Evolutionary conservation across 2,888 invertebrate species (phyloP), one percentile per base, ranked within the genome.

Genomic region (Pocota personata): DNA sequence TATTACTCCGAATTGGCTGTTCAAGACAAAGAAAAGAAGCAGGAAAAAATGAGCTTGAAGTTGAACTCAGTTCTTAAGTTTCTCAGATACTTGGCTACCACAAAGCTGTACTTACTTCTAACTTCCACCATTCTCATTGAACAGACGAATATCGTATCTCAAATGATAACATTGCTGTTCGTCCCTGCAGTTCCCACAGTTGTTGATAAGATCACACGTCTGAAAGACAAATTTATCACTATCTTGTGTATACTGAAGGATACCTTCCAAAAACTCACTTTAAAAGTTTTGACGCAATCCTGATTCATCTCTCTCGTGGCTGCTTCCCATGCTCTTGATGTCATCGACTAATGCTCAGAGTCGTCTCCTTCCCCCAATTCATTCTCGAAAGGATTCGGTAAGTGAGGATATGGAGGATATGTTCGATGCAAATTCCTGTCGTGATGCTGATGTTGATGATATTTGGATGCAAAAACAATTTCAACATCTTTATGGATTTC

Each of bases 141-240:
- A 93, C 60, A 96, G 91, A 7, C 94, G 93, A 48, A 96, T 93
- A 32, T 92, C 93, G 87, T 95, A 95, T 50, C 94, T 95, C 52
- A 95, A 92, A 88, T 94, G 93, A 27, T 93, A 91, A 88, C 96
- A 96, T 7, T 93, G 91, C 32, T 90, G 93, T 89, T 96, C 96
- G 88, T 96, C 96, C 58, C 93, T 93, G n/a, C 94, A 93, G 90
- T 95, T 95, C 0, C 94, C 93, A 88, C 96, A 96, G 88, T 96
- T 94, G 88, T 95, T 94, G 72, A 93, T 93, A 0, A 95, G 95
- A 89, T 96, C 94, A 89, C 96, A 96, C 1, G 95, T 92, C 92
- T 93, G 77, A 27, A 87, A 87, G 30, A 14, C 14, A 50, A 8
- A 24, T 2, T 19, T 3, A 19, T 35, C 14, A 12, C n/a, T 57